A percentile compares a stretch with the other conserved stretches of the same genome.
Conservation (phyloP, 2,888 invertebrate genomes). For the Seladonia tumulorum region DNA sequence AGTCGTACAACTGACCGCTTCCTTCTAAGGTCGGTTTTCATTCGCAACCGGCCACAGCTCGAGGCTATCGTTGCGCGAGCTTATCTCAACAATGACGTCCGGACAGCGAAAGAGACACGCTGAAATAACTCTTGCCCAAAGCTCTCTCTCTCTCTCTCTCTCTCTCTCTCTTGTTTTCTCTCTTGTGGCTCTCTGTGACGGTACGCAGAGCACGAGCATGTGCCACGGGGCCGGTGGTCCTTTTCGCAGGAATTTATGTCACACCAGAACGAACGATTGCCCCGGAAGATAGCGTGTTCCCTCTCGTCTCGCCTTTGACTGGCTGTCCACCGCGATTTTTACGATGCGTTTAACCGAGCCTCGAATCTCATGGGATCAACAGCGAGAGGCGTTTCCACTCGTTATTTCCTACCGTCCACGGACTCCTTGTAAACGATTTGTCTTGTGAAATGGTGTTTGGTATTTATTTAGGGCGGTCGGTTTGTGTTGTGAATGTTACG, state of each 20-base stretch:
- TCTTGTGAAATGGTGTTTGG: neutral
- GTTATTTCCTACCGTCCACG: neutral
- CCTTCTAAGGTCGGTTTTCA: slow-evolving; percentile 28
- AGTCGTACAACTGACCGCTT: neutral
- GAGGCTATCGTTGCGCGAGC: slow-evolving; percentile 31
- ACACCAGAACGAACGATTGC: slow-evolving; percentile 29
- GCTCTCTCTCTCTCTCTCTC: neutral
- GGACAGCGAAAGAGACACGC: slow-evolving; percentile 34
- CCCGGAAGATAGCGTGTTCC: slow-evolving; percentile 8
- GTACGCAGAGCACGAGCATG: neutral
- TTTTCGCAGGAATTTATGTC: slow-evolving; percentile 30
- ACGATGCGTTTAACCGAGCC: slow-evolving; percentile 28
- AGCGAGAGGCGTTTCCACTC: neutral
- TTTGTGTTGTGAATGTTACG: neutral
- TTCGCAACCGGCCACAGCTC: slow-evolving; percentile 21
- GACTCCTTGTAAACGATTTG: neutral
- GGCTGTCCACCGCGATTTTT: slow-evolving; percentile 30
- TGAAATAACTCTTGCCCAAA: slow-evolving; percentile 28
- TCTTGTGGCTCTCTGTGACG: neutral
- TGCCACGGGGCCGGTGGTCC: slow-evolving; percentile 6
- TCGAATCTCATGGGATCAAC: neutral
- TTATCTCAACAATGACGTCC: slow-evolving; percentile 47
- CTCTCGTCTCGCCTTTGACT: neutral
- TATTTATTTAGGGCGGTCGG: neutral
- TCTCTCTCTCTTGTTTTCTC: neutral